phyloP scores from a whole-genome alignment of 2,113 vertebrate genomes.

The Tenrec ecaudatus region DNA sequence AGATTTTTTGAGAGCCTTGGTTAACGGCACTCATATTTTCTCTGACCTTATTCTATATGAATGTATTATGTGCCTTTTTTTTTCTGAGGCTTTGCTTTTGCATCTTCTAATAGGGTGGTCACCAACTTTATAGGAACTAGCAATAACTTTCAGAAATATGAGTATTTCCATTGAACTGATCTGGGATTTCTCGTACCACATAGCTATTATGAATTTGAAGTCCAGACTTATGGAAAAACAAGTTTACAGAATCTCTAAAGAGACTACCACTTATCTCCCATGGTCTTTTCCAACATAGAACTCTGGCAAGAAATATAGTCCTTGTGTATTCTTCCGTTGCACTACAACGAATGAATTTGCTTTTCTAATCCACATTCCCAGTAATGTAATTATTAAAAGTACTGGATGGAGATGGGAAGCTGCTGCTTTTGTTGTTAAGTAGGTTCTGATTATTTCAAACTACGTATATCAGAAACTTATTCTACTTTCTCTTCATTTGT shows the following conservation, averaged over 20 bases:
- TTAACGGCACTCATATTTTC: not conserved
- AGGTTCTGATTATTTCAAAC: not conserved
- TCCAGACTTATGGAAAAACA: not conserved
- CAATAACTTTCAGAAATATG: not conserved
- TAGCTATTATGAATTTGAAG: not conserved
- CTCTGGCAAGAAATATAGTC: not conserved
- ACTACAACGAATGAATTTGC: not conserved
- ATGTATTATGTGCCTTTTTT: no score
- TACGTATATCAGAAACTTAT: not conserved
- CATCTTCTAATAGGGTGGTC: not conserved
- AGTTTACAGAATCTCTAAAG: not conserved
- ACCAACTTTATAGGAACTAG: not conserved
- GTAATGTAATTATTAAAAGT: not conserved
- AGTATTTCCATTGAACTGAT: not conserved
- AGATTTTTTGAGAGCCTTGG: no score
- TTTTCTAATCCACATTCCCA: not conserved
- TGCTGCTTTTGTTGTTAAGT: not conserved
- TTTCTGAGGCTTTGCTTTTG: not conserved
- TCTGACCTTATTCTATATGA: not conserved
- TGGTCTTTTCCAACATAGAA: not conserved
- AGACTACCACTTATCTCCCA: not conserved
- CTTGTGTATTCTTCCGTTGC: not conserved
- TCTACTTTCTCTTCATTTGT: not conserved
- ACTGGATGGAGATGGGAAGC: not conserved
- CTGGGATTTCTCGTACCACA: not conserved